Base-by-base conservation (phyloP, 2,113 vertebrate species). In the Protobothrops flavoviridis region DNA sequence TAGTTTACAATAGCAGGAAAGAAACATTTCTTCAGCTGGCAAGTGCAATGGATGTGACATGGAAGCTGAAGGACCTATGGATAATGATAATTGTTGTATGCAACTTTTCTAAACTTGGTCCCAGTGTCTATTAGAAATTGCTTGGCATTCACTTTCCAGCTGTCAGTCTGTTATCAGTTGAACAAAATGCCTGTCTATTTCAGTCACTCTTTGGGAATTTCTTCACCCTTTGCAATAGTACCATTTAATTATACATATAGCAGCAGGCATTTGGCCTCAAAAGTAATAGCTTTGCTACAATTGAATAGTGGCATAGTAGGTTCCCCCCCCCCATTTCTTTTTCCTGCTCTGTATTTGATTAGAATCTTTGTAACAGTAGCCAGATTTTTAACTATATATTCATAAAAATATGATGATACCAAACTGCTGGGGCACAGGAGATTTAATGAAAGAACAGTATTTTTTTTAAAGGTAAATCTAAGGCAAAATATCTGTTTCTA, bases 101-200 rank as follows among this genome's bases (percentile, higher is more conserved):
- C 87, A 57, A 29, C 45, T 74, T 89, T 92, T 56, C 61, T 89
- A 92, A 92, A 92, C 61, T 81, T 92, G 87, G 92, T 85, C 26
- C 50, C 52, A 48, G 23, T 92, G 87, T 53, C 91, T 55, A n/a
- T 55, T 88, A 69, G 91, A 53, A 33, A 92, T 64, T 45, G 15
- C 39, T 92, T 81, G 64, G 17, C 52, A 85, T 92, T 92, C 87
- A 74, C 24, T 74, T 89, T 56, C 61, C 64, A 81, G 61, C 87
- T 92, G 26, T 56, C 50, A 48, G 59, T 88, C 74, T 81, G 24
- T 89, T 89, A 87, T 81, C 61, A 89, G 39, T 39, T 92, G 33
- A 33, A 45, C 33, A 81, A 92, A 50, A 89, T 92, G 87, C 52
- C 87, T 92, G 52, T 56, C 61, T 92, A 24, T 26, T 61, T 29